Percentiles rank a stretch among this genome's conserved stretches.
Evolutionary conservation across 1,140 invertebrate species (phyloP).

Genomic region (Leptoteleia sp.): DNA sequence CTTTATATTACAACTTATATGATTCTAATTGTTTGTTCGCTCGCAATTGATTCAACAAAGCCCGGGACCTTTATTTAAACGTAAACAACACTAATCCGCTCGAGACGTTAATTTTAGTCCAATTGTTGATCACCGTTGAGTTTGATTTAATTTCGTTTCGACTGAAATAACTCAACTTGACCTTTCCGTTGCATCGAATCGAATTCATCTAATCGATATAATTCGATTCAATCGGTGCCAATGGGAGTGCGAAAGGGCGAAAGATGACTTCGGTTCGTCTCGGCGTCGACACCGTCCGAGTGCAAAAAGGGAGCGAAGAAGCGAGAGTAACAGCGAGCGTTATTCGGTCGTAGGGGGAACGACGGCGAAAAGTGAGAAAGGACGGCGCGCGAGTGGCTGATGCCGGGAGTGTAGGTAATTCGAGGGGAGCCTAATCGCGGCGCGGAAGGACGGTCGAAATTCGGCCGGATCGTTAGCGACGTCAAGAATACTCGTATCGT

Average conservation of each 20-base stretch:
- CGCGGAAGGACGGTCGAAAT: slow-evolving; percentile 17
- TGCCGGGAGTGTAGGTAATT: background rate
- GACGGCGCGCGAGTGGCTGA: background rate
- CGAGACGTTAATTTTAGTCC: no score
- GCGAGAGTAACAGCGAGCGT: no score
- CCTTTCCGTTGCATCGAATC: slow-evolving; percentile 1
- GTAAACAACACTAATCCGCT: no score
- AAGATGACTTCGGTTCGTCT: no score
- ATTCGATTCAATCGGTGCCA: background rate
- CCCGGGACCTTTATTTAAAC: no score
- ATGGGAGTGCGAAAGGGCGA: no score
- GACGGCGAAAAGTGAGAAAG: background rate
- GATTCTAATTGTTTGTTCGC: no score
- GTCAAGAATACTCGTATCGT: slow-evolving; percentile 50
- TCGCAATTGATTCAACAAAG: no score
- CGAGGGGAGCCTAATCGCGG: background rate
- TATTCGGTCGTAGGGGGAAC: background rate
- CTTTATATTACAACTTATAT: no score
- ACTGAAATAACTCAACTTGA: slow-evolving; percentile 19
- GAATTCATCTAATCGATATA: slow-evolving; percentile 2
- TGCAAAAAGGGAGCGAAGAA: no score
- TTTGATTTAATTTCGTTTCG: background rate
- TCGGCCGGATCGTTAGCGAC: slow-evolving; percentile 39
- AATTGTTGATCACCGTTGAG: no score
- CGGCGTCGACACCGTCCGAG: no score